These are phyloP conservation scores for Pundamilia nyererei DNA, from an alignment of 2,113 vertebrate genomes.

Conservation along the genomic window DNA sequence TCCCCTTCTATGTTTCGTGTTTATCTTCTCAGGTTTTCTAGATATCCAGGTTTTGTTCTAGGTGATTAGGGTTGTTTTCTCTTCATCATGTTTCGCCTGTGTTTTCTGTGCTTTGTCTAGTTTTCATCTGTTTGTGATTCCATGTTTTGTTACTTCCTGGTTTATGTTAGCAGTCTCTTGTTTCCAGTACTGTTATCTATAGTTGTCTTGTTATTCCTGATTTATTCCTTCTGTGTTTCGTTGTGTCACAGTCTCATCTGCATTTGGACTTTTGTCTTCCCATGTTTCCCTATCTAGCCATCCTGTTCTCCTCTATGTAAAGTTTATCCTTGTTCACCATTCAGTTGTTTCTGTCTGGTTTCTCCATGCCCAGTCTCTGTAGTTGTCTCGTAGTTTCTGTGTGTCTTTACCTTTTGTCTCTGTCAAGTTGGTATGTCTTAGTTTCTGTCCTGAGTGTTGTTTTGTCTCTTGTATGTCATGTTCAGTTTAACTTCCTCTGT, in stretches of 20 bases:
- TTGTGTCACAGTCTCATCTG: not conserved
- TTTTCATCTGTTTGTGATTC: not conserved
- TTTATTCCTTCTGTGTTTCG: not conserved
- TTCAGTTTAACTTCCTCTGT: not conserved
- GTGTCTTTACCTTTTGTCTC: not conserved
- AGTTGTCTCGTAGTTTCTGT: not conserved
- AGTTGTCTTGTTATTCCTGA: not conserved
- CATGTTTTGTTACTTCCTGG: not conserved
- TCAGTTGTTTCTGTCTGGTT: not conserved
- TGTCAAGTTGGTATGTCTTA: not conserved
- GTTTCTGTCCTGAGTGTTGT: not conserved
- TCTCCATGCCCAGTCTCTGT: not conserved
- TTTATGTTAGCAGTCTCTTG: not conserved
- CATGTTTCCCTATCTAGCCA: not conserved
- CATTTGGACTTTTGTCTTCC: not conserved
- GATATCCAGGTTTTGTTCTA: not conserved
- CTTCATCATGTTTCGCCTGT: not conserved
- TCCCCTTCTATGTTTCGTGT: not conserved
- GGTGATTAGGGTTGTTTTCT: not conserved
- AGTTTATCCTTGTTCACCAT: not conserved
- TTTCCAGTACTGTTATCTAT: not conserved
- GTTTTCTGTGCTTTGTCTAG: not conserved
- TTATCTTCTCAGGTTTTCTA: not conserved
- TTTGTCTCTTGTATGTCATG: not conserved
- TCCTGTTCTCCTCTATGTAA: not conserved